Percentiles rank a stretch among this genome's conserved stretches.
phyloP scores from a whole-genome alignment of 1,140 invertebrate genomes.

The Lepidurus apus region DNA sequence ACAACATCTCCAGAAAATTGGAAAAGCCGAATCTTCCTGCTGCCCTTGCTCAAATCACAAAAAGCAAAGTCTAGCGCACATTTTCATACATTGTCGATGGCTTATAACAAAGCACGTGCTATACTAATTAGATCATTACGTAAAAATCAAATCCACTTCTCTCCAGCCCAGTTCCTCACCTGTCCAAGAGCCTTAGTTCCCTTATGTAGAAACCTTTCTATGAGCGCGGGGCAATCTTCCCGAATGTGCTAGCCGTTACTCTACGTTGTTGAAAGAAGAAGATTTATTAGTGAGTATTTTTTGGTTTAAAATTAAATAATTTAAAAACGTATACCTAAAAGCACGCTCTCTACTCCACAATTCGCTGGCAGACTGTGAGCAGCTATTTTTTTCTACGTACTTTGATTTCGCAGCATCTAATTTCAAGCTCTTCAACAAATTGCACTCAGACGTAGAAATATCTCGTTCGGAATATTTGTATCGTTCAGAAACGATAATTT shows the following conservation, averaged over 20 bases:
- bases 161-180: too few relatives aligned
- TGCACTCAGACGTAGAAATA: neutral
- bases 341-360: constrained; percentile 6
- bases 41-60: too few relatives aligned
- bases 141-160: too few relatives aligned
- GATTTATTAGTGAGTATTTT: neutral
- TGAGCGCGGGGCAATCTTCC: neutral
- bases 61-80: too few relatives aligned
- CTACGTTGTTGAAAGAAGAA: neutral
- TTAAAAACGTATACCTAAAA: neutral
- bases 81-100: too few relatives aligned
- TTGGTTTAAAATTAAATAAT: neutral
- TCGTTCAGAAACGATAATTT: neutral
- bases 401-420: neutral
- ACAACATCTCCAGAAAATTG: too few relatives aligned
- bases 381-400: constrained; percentile 14
- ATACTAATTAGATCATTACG: too few relatives aligned
- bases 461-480: neutral
- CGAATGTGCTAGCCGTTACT: constrained; percentile 2
- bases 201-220: too few relatives aligned
- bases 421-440: neutral
- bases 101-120: too few relatives aligned
- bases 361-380: constrained; percentile 12
- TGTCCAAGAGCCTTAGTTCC: too few relatives aligned
- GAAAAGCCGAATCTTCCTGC: too few relatives aligned